Base-by-base conservation (phyloP, 2,888 invertebrate genomes). In the Poecilobothrus nobilitatus region DNA sequence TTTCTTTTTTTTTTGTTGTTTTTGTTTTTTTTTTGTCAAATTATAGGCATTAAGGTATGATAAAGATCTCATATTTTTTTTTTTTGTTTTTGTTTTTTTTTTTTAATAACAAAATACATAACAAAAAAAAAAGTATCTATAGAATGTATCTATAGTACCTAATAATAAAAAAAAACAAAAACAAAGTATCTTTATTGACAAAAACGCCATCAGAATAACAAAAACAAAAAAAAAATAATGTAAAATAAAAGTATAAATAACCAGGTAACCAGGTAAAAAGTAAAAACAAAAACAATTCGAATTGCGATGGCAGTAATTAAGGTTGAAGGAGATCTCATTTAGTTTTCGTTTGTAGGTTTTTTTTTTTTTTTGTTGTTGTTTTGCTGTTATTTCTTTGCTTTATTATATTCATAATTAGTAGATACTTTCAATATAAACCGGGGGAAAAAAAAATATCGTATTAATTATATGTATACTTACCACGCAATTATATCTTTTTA, bases 251-350 rank as follows among this genome's bases (percentile, higher is more conserved):
- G 41, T 41, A 18, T 53, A 53, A 53, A 53, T 53, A n/a, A 15
- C 27, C 53, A 53, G 53, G 53, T 53, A 53, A 53, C 53, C 53
- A 53, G 15, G 53, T 53, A 53, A 18, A 53, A 53, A 53, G 2
- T 10, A 37, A 37, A 37, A 37, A 8, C 7, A 37, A 53, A 53
- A 53, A 53, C 53, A 53, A 37, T 37, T 37, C 6, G 12, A 12
- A 12, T 53, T 18, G 53, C 18, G 6, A 53, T 27, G n/a, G 15
- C 18, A 53, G 53, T 53, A 53, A 53, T 53, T 53, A 53, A 53
- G 53, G 53, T 53, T 53, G 53, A 18, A 53, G 53, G 53, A 53
- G 53, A 53, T 53, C 53, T 53, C 37, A 53, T 53, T 53, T 53
- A 12, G 53, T 53, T 18, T 1, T 53, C 18, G 18, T 18, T n/a